Conservation (phyloP, 1,140 invertebrate species). For the Lethrus apterus region DNA sequence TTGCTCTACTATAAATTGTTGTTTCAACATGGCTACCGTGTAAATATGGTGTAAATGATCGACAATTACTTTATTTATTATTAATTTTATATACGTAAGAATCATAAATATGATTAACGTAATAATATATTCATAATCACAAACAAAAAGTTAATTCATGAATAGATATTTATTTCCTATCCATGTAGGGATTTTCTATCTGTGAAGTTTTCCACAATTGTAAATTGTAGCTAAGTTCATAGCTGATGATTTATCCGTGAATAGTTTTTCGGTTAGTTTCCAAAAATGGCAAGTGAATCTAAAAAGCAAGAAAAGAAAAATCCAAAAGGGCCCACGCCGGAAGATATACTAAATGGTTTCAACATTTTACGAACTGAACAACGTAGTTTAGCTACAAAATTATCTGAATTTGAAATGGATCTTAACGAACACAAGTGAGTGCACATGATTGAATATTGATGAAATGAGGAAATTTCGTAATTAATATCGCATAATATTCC, state of each 20-base stretch:
- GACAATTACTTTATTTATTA: no score
- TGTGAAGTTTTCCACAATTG: no score
- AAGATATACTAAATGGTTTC: constrained; percentile 81
- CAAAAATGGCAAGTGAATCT: constrained; percentile 41
- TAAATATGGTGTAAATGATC: no score
- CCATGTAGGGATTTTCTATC: no score
- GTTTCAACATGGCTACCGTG: constrained; percentile 20
- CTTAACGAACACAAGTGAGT: constrained; percentile 91
- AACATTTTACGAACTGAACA: constrained; percentile 83
- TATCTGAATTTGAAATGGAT: constrained; percentile 87
- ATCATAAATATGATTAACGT: no score
- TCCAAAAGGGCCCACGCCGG: constrained; percentile 47
- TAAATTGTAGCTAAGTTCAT: no score
- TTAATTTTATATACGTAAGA: no score
- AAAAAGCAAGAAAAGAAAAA: constrained; percentile 42
- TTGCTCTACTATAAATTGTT: constrained; percentile 25
- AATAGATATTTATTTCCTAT: no score
- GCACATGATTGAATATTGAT: constrained; percentile 11
- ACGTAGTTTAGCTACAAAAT: constrained; percentile 72
- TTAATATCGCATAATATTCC: background rate
- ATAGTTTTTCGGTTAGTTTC: no score
- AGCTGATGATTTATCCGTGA: no score
- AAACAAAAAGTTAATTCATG: no score
- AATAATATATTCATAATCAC: no score
- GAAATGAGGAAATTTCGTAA: background rate